Percentiles rank a stretch among this genome's conserved stretches.
Conservation (phyloP, 2,113 vertebrate genomes). For the Rynchops niger region DNA sequence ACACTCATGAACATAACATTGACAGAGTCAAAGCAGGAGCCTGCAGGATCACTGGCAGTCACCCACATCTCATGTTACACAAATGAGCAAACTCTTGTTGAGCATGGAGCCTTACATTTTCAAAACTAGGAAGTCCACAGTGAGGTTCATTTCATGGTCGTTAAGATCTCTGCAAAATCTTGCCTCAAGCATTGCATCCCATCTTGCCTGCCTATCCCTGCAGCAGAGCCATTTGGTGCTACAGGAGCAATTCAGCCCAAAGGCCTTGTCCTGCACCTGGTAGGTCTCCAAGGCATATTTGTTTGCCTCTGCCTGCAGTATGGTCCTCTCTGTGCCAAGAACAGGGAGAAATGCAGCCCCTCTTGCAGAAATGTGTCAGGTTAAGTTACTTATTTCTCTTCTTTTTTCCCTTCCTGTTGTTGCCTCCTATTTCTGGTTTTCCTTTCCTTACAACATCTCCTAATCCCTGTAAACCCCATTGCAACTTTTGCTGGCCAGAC, state of each 20-base stretch:
- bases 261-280: not conserved
- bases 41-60: not conserved
- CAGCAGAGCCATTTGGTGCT: not conserved
- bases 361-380: not conserved
- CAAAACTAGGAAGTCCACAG: not conserved
- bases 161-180: not conserved
- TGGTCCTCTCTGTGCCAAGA: rapidly evolving
- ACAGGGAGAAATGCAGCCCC: not conserved
- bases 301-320: not conserved
- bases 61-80: not conserved
- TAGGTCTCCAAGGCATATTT: not conserved
- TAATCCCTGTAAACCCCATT: not conserved
- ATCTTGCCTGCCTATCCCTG: not conserved
- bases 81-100: not conserved
- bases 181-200: not conserved
- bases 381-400: not conserved
- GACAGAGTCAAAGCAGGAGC: not conserved
- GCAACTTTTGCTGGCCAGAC: not conserved
- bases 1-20: not conserved
- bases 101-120: not conserved
- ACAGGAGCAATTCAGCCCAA: not conserved
- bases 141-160: not conserved
- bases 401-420: not conserved
- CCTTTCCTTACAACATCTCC: not conserved
- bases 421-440: not conserved